Evolutionary conservation across 1,140 invertebrate species (phyloP).

Genomic region (Neotoxoptera formosana): DNA sequence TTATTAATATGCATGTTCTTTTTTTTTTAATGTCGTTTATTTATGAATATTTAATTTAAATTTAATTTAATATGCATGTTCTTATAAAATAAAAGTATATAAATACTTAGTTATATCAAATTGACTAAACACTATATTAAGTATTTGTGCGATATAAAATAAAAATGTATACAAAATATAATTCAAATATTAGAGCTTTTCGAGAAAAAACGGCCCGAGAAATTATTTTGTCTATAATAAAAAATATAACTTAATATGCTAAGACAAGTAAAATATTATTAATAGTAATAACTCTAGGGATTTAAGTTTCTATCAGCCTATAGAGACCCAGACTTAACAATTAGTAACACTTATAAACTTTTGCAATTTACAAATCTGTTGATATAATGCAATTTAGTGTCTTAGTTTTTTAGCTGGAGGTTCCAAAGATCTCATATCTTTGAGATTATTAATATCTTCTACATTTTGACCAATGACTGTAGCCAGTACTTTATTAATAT

Average conservation of each 20-base stretch:
- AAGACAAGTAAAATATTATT: neutral
- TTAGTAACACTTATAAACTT: neutral
- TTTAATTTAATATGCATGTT: too few species aligned
- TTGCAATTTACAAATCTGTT: neutral
- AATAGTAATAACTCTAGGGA: neutral
- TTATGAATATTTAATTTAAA: too few species aligned
- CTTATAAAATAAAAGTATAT: too few species aligned
- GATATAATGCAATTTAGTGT: neutral
- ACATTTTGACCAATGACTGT: conserved; percentile 11
- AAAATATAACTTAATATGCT: neutral
- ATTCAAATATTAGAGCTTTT: neutral
- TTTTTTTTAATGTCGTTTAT: too few species aligned
- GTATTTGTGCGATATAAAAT: too few species aligned
- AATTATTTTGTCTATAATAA: neutral
- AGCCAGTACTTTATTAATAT: conserved; percentile 25
- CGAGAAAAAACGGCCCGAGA: neutral
- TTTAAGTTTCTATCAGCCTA: neutral
- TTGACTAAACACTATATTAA: too few species aligned
- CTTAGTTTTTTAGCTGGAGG: neutral
- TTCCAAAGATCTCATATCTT: conserved; percentile 40
- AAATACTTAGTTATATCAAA: too few species aligned
- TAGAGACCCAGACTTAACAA: neutral
- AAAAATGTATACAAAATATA: too few species aligned
- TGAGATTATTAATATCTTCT: conserved; percentile 32
- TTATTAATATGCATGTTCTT: too few species aligned